phyloP scores from a whole-genome alignment of 2,797 vertebrate species.

The Squalus acanthias region DNA sequence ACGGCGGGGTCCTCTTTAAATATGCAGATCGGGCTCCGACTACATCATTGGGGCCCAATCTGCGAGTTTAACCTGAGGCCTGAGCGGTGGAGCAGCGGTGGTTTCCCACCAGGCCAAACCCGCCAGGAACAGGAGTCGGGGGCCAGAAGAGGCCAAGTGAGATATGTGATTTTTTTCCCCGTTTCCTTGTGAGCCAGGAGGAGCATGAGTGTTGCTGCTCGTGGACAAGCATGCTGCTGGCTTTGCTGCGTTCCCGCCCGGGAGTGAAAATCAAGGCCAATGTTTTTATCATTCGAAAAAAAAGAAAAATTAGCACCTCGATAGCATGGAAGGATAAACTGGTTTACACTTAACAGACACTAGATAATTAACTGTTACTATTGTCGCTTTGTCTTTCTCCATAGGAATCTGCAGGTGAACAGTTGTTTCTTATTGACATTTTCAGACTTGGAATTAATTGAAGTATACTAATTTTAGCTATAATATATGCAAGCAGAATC shows the following conservation, averaged over 20 bases:
- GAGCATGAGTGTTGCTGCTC: not conserved
- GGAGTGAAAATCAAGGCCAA: not conserved
- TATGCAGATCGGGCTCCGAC: not conserved
- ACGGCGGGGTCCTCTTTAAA: not conserved
- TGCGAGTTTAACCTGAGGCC: not conserved
- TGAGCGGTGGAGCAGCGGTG: no score
- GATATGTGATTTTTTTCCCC: not conserved
- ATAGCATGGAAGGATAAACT: not conserved
- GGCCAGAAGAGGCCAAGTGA: not conserved
- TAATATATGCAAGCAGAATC: not conserved
- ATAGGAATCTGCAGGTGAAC: not conserved
- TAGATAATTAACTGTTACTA: not conserved
- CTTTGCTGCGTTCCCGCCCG: not conserved
- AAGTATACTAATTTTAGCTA: not conserved
- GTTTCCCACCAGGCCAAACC: not conserved
- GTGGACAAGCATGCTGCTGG: not conserved
- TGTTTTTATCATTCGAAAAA: not conserved
- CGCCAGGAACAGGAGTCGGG: not conserved
- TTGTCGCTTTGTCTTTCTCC: not conserved
- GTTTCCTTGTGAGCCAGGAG: not conserved
- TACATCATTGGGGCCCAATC: not conserved
- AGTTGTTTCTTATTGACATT: not conserved
- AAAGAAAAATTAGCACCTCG: not conserved
- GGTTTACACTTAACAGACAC: not conserved
- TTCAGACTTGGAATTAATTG: conserved; percentile 12